These are phyloP conservation scores for Drosophila fulvimacula DNA, from an alignment of 2,888 invertebrate species.

Conservation along the genomic window DNA sequence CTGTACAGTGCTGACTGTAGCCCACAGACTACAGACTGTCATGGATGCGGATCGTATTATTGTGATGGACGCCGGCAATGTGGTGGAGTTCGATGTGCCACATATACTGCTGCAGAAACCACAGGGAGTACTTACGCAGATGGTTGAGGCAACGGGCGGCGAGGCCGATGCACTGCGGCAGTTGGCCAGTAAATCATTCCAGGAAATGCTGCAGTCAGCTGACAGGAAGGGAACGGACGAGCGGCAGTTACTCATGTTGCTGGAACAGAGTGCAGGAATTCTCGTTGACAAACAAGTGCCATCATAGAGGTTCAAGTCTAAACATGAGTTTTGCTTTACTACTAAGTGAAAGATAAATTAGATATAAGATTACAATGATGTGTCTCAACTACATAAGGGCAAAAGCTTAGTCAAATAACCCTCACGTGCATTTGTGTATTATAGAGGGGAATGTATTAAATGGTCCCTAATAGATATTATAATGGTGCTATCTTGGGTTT, in stretches of 20 bases:
- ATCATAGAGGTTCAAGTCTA: conserved; percentile 1
- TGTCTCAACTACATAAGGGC: conserved; percentile 1
- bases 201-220: conserved; percentile 23
- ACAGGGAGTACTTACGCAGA: conserved; percentile 87
- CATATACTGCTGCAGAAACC: conserved; percentile 87
- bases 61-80: conserved; percentile 93
- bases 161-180: conserved; percentile 84
- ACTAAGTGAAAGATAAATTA: conserved; percentile 29
- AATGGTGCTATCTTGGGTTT: conserved; percentile 9
- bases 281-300: conserved; percentile 33
- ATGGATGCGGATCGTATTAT: conserved; percentile 95
- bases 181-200: conserved; percentile 84
- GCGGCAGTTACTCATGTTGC: conserved; percentile 29
- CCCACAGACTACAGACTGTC: conserved; percentile 95
- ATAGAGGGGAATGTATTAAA: neutral
- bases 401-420: conserved; percentile 1
- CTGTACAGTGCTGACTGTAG: conserved; percentile 95
- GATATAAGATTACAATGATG: conserved; percentile 8
- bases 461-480: neutral
- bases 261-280: conserved; percentile 43
- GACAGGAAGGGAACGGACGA: conserved; percentile 7
- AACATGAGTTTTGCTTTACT: conserved; percentile 9
- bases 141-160: conserved; percentile 88
- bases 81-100: conserved; percentile 90
- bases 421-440: neutral